These are phyloP conservation scores for Acanthochromis polyacanthus DNA, from an alignment of 2,113 vertebrate genomes.

Conservation along the genomic window DNA sequence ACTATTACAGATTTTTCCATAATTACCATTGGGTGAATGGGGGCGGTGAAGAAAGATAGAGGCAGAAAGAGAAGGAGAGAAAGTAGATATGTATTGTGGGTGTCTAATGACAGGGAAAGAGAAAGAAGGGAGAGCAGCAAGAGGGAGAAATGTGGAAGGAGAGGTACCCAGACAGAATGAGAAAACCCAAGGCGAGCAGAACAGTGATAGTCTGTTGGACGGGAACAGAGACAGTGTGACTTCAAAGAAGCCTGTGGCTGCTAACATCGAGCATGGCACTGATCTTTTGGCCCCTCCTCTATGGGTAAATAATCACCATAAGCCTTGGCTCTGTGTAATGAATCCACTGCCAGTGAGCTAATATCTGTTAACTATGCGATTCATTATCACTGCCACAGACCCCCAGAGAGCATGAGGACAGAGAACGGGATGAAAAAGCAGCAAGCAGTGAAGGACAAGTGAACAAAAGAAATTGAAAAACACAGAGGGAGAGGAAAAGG, in stretches of 20 bases:
- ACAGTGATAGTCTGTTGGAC: conserved; percentile 55
- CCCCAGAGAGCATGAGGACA: conserved; percentile 64
- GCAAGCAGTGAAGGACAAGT: conserved; percentile 72
- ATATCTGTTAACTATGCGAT: conserved; percentile 78
- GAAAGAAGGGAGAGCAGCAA: conserved; percentile 16
- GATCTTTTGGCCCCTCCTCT: conserved; percentile 69
- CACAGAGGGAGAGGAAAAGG: conserved; percentile 12
- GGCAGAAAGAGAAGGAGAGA: conserved; percentile 52
- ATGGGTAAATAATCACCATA: conserved; percentile 81
- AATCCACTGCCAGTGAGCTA: conserved; percentile 78
- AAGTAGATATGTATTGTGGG: conserved; percentile 69
- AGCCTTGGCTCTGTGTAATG: conserved; percentile 77
- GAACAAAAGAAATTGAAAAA: conserved; percentile 72
- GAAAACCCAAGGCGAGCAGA: conserved; percentile 39
- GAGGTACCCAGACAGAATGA: conserved; percentile 56
- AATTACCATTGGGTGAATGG: conserved; percentile 84
- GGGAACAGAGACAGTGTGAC: conserved; percentile 55
- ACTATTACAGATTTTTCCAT: conserved; percentile 82
- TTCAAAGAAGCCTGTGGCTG: conserved; percentile 72
- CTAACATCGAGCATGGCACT: conserved; percentile 59
- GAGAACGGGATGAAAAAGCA: conserved; percentile 60
- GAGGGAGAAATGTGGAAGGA: conserved; percentile 37
- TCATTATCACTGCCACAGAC: conserved; percentile 77
- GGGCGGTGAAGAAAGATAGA: conserved; percentile 67
- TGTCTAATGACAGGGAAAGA: conserved; percentile 70